These are phyloP conservation scores for Tortricodes alternella DNA, from an alignment of 2,888 invertebrate genomes.

Conservation along the genomic window DNA sequence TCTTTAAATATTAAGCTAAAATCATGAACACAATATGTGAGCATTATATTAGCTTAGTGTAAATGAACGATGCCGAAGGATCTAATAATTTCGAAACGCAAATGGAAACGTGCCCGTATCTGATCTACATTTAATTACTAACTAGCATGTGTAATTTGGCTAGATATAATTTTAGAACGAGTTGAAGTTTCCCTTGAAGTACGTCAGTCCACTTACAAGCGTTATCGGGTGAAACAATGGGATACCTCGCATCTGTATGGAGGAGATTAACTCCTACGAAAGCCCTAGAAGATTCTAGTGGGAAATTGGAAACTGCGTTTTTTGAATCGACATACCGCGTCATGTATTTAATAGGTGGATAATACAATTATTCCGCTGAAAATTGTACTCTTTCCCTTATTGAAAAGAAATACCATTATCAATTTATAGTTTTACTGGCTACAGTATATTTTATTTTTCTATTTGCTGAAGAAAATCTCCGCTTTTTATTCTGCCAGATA, in stretches of 20 bases:
- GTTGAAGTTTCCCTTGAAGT: conserved; percentile 1
- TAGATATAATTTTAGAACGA: conserved; percentile 16
- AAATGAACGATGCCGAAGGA: conserved; percentile 7
- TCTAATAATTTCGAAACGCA: conserved; percentile 3
- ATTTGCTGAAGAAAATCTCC: not conserved
- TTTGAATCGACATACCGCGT: conserved; percentile 65
- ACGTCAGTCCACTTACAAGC: conserved; percentile 7
- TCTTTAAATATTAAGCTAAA: no score
- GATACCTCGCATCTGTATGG: conserved; percentile 47
- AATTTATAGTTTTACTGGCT: not conserved
- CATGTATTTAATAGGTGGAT: conserved; percentile 59
- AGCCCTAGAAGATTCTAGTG: conserved; percentile 58
- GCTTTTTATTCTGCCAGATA: conserved; percentile 15
- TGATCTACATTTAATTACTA: conserved; percentile 31
- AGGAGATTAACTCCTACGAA: conserved; percentile 55
- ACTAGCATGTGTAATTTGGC: conserved; percentile 24
- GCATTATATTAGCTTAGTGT: no score
- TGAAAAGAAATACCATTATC: conserved; percentile 4
- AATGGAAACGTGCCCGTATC: conserved; percentile 27
- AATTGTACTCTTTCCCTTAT: not conserved
- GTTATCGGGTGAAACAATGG: conserved; percentile 42
- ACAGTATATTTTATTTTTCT: not conserved
- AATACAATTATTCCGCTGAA: not conserved
- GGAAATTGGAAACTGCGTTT: conserved; percentile 59
- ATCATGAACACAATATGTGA: no score